These are phyloP conservation scores for Megalops atlanticus DNA, from an alignment of 2,113 vertebrate genomes.

Conservation along the genomic window DNA sequence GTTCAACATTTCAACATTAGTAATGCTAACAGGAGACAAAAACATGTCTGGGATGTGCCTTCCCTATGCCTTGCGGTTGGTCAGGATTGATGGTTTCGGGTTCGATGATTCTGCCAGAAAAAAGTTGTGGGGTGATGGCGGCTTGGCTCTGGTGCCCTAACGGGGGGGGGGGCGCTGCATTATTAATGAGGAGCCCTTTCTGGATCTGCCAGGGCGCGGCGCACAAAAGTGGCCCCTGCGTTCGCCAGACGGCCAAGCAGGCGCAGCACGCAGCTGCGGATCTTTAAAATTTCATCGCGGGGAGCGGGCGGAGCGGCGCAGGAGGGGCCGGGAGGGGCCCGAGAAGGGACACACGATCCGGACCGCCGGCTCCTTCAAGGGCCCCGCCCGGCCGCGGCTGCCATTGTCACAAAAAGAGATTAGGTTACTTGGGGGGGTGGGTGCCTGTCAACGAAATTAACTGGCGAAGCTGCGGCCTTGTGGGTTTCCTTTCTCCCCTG, in stretches of 20 bases:
- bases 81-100: too few species aligned
- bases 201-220: slow-evolving; percentile 26
- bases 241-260: slow-evolving; percentile 1
- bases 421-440: slow-evolving; percentile 24
- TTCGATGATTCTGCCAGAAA: too few species aligned
- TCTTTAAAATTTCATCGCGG: slow-evolving; percentile 33
- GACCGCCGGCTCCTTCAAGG: neutral
- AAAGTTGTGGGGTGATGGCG: too few species aligned
- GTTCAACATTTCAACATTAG: too few species aligned
- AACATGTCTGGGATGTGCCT: too few species aligned
- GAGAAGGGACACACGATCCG: neutral
- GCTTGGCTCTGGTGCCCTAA: too few species aligned
- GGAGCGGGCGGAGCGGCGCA: neutral
- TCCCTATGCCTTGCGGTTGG: too few species aligned
- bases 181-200: slow-evolving; percentile 43
- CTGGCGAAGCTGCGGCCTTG: slow-evolving; percentile 5
- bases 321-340: neutral
- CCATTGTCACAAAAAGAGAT: slow-evolving; percentile 29
- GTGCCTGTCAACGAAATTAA: slow-evolving; percentile 5
- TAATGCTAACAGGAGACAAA: too few species aligned
- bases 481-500: neutral
- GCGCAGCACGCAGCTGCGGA: slow-evolving; percentile 16
- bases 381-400: neutral
- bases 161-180: slow-evolving; percentile 36
- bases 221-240: neutral